These are phyloP conservation scores for Crax fasciolata DNA, from an alignment of 2,797 vertebrate genomes.

Conservation along the genomic window DNA sequence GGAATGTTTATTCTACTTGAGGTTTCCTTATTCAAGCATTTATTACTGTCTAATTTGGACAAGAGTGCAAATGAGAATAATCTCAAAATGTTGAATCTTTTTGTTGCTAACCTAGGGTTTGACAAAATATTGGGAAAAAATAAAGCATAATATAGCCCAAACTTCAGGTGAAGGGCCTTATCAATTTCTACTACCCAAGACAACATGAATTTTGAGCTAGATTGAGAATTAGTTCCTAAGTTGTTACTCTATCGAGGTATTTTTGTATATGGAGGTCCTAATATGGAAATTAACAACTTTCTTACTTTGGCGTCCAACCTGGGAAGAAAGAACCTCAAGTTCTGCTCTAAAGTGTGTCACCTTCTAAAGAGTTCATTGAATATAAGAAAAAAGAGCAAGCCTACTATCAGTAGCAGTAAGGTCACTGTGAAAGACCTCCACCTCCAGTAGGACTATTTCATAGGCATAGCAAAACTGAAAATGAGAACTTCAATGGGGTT, in stretches of 20 bases:
- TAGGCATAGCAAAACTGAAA: neutral
- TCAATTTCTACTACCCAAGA: neutral
- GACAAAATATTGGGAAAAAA: neutral
- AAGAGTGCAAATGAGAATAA: neutral
- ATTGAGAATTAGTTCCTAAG: neutral
- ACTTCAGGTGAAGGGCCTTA: neutral
- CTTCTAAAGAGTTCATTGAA: neutral
- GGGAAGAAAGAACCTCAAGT: neutral
- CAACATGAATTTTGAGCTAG: neutral
- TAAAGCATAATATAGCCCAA: neutral
- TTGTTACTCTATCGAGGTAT: neutral
- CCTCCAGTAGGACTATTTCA: neutral
- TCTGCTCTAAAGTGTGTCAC: neutral
- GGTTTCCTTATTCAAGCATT: neutral
- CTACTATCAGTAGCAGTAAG: neutral
- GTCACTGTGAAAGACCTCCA: neutral
- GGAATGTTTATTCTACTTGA: neutral
- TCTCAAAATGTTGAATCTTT: neutral
- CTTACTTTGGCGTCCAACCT: neutral
- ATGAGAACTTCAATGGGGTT: neutral
- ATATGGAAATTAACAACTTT: neutral
- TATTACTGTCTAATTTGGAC: neutral
- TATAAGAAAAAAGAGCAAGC: neutral
- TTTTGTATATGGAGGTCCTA: neutral
- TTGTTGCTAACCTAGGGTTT: neutral